phyloP scores from a whole-genome alignment of 2,888 invertebrate genomes.

The Dastarcus helophoroides region DNA sequence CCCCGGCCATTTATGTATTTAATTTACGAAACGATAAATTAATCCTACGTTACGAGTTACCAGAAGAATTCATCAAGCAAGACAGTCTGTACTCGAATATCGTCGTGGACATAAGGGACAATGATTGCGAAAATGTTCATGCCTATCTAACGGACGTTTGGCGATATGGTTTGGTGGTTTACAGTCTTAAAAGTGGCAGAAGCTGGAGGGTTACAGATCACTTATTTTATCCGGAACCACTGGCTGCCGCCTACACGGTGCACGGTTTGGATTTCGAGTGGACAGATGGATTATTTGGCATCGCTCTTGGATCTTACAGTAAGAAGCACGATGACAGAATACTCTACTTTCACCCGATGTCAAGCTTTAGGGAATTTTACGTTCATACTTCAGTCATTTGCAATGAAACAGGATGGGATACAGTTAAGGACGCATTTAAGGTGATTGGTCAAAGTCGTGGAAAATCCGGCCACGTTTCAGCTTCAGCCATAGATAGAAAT shows the following conservation, averaged over 20 bases:
- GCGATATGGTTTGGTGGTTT: constrained; percentile 36
- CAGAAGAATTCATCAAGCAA: constrained; percentile 51
- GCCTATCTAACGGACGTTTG: constrained; percentile 62
- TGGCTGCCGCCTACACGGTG: constrained; percentile 61
- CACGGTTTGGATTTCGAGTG: constrained; percentile 70
- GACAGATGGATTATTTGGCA: constrained; percentile 70
- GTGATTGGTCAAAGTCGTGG: constrained; percentile 43
- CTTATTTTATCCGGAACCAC: constrained; percentile 59
- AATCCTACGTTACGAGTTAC: constrained; percentile 52
- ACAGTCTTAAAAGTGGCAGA: constrained; percentile 42
- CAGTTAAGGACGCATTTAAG: constrained; percentile 28
- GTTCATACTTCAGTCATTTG: constrained; percentile 55
- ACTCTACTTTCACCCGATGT: constrained; percentile 71
- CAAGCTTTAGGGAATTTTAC: constrained; percentile 67
- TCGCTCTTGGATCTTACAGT: constrained; percentile 51
- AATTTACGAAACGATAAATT: constrained; percentile 52
- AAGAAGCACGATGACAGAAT: constrained; percentile 45
- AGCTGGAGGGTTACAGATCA: constrained; percentile 61
- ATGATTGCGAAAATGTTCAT: constrained; percentile 50
- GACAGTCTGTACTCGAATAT: constrained; percentile 58
- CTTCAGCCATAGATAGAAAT: constrained; percentile 56
- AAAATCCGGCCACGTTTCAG: constrained; percentile 56
- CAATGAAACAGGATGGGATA: constrained; percentile 43
- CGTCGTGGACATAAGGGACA: constrained; percentile 47
- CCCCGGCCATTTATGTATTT: constrained; percentile 62